Evolutionary conservation across 2,888 invertebrate genomes (phyloP), one percentile per base, ranked within the genome.

Genomic region (Acronicta alni): DNA sequence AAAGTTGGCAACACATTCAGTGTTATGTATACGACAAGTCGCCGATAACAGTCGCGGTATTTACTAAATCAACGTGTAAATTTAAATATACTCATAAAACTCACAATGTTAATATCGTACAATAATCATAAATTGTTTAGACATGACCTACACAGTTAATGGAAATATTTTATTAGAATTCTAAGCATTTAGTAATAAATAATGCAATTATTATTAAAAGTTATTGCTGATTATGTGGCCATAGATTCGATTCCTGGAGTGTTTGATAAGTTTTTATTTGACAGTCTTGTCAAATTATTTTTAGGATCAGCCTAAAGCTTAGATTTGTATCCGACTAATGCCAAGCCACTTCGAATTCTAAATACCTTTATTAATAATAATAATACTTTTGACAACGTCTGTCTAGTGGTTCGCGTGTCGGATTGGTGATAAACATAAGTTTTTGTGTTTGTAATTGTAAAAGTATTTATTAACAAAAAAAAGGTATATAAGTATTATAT

Each of bases 141-240:
- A 8, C 32, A 7, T 51, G 30, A 44, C 20, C 71, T 20, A 41
- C 49, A 42, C 43, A 2, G n/a, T 44, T 41, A 43, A 23, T 66
- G 49, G 37, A 5, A 20, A 32, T 15, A 51, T 37, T 41, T 44
- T 54, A 66, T 72, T 71, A 39, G 37, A 47, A 58, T 51, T 30
- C 30, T 12, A 30, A 30, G 30, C 32, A 14, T 32, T 5, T 67
- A 56, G 43, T 23, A 56, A 46, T 23, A 56, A 56, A 69, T 62
- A 41, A 48, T 6, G 9, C n/a, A n/a, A n/a, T 38, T 26, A 61
- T 53, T 53, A 69, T 61, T 73, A 56, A 61, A 61, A 53, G 44
- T 12, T 1, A 32, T 32, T 35, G 35, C 35, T 35, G 5, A 35
- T 35, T n/a, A n/a, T n/a, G 5, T 35, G 2, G n/a, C 7, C n/a